Evolutionary conservation across 92 coral and sea anemone genomes (phyloP), one percentile per base, ranked within the genome.

Genomic region (Pocillopora grandis): DNA sequence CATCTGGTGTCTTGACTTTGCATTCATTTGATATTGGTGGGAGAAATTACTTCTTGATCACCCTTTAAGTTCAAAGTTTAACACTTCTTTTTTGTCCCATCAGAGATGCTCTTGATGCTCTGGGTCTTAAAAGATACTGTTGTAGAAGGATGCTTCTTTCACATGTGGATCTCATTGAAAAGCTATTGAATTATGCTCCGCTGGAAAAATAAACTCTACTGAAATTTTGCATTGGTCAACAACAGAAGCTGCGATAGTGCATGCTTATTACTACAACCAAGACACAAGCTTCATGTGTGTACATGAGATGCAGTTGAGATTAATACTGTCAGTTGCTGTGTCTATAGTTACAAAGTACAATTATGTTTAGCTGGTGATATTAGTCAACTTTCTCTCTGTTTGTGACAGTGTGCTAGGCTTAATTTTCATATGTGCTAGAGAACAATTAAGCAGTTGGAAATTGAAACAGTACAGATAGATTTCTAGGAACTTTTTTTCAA

Each of bases 41-140:
- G 52, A 42, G 52, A 42, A 42, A 42, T 42, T 42, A 42, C 52
- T 3, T 3, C 0, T 42, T 42, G 52, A 42, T 42, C 52, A 42
- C 8, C 52, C 52, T 42, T 27, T 11, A 3, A 1, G 72, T 67
- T 68, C 36, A 35, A 3, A 7, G 15, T 31, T 31, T 68, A 10
- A 35, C 7, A 0, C 52, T 71, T 13, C 12, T 27, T 12, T 21
- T 58, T 8, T 79, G 14, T 33, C 7, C 66, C 69, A 75, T 23
- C 85, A 96, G 99, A 68, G 99, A 96, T 92, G 99, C 99, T 27
- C 87, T 96, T 27, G 99, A 96, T 91, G 95, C 98, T 10, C 90
- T 96, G 66, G 99, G 99, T 66, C 87, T 96, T 72, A 96, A 96
- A 78, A 88, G 99, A 87, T 96, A 96, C 76, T 96, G 99, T 79